A percentile compares a stretch with the other conserved stretches of the same genome.
These are phyloP conservation scores for Aratinga solstitialis DNA, from an alignment of 2,797 vertebrate species.

Conservation along the genomic window DNA sequence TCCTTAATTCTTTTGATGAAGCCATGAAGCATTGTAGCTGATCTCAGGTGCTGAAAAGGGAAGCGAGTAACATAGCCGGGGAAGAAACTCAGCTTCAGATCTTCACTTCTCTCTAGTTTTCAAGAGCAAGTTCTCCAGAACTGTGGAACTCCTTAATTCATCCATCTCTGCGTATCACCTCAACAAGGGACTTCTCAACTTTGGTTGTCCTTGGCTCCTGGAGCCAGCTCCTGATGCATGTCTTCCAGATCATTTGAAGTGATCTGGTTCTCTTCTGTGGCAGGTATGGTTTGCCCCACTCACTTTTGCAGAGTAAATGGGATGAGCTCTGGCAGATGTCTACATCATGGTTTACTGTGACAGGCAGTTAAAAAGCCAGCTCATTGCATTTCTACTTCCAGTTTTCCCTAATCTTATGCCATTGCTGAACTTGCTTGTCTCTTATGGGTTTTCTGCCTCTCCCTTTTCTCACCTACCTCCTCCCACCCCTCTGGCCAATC, in stretches of 20 bases:
- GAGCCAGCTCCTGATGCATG: neutral
- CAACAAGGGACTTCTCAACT: neutral
- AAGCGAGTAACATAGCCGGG: neutral
- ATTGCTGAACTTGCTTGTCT: neutral
- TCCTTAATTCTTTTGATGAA: conserved; percentile 4
- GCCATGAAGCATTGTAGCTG: neutral
- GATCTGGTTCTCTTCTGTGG: neutral
- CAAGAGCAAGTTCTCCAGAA: neutral
- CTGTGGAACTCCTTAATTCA: neutral
- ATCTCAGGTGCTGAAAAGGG: neutral
- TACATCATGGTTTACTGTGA: neutral
- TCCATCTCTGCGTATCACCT: neutral
- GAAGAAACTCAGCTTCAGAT: neutral
- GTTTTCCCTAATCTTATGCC: neutral
- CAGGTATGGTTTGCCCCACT: neutral
- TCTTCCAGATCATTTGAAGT: neutral
- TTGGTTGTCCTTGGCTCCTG: neutral
- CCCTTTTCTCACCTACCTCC: neutral
- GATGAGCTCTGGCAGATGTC: neutral
- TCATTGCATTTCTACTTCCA: neutral
- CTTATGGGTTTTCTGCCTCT: neutral
- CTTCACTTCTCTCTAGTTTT: neutral
- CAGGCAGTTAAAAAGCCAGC: neutral
- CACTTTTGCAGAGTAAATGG: neutral
- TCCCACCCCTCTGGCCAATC: neutral